Evolutionary conservation across 2,113 vertebrate genomes (phyloP), one percentile per base, ranked within the genome.

Genomic region (Struthidea cinerea): DNA sequence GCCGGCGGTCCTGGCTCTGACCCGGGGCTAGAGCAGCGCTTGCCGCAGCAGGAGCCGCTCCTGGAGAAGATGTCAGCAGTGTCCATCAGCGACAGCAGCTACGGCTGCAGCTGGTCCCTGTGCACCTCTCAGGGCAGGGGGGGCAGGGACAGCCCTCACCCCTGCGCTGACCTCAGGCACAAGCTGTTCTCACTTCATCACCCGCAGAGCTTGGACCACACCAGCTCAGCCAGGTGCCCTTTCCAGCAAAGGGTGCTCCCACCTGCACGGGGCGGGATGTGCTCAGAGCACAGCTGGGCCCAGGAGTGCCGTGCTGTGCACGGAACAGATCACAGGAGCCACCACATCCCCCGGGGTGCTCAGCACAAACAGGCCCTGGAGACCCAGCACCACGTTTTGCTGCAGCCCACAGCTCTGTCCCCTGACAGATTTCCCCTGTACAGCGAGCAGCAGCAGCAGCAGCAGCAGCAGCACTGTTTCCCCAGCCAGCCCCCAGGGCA

Each of bases 261-360:
- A 0, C 3, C 52, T 1, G 69, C 1, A 2, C 59, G 0, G 2
- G 52, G 12, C 0, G 1, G 59, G 63, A 35, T 32, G 61, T 1
- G 52, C 73, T 19, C 68, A 1, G 80, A 55, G 8, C 44, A 3
- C 30, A 0, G 71, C 44, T 81, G 93, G 93, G 26, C 90, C 27
- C 70, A 0, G 64, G 53, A 74, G 14, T 1, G 5, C 61, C 41
- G 4, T 0, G 5, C 17, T 1, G 11, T 0, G 30, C 91, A 13
- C 0, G 2, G 65, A 9, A 2, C 17, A 0, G 33, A 6, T 0
- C 81, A 14, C 64, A 11, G 93, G 39, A 91, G 27, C 91, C 1
- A 0, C 46, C 53, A 1, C 1, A 0, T 5, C 27, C 63, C 39
- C 7, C 3, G 7, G 0, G 17, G 32, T 6, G 65, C 80, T 70